Base-by-base conservation (phyloP, 2,888 invertebrate genomes). In the Oxyteleia sp. region DNA sequence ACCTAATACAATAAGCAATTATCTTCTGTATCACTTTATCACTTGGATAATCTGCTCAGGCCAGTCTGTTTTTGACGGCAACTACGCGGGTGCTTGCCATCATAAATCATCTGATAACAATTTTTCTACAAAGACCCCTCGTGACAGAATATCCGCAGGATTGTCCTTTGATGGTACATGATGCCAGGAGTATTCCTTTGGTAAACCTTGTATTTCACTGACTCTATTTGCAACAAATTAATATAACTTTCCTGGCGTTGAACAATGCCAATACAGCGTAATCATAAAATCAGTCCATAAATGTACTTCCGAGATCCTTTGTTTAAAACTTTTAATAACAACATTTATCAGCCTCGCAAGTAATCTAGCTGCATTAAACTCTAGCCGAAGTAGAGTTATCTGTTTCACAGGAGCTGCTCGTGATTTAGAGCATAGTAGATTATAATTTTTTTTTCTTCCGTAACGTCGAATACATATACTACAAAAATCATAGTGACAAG, bases 191-290 rank as follows among this genome's bases (percentile, higher is more conserved):
- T 11, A 23, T 20, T 23, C 49, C 16, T 45, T 7, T 26, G 61
- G 38, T n/a, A 29, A 45, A 16, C 26, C 29, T 29, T 61, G 61
- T 10, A 45, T 45, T 29, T 61, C 45, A 10, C 29, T 61, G 11
- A 61, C 45, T 16, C 61, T 26, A 7, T 59, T 59, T 41, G 26
- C 43, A 10, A 53, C 53, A 15, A 43, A 59, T 11, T n/a, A 43
- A 13, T 59, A 8, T 15, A 32, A 32, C 1, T 32, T n/a, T 16
- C 53, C 32, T 10, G 29, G 29, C 2, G 53, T 16, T 32, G 32
- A 20, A 16, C 20, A 32, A 16, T 32, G 8, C 53, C 53, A 53
- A 16, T 32, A 32, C 32, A 53, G 16, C 2, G 29, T 53, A 10
- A 53, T 53, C 2, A 16, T 53, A 0, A 43, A 20, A 13, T 43